phyloP scores from a whole-genome alignment of 2,113 vertebrate species.

The Mungos mungo region DNA sequence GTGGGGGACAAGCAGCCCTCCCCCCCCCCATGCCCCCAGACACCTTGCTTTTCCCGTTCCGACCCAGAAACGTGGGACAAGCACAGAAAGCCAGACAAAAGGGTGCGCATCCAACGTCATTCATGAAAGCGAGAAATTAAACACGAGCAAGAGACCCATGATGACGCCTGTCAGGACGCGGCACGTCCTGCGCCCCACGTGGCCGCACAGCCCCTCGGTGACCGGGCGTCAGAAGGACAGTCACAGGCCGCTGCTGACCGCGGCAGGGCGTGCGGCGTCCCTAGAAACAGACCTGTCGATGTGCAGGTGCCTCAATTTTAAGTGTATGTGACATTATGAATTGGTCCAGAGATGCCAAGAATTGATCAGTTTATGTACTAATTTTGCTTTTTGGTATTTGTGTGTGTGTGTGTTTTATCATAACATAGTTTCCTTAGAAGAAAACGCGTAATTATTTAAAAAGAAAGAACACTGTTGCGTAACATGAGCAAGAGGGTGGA shows the following conservation, averaged over 20 bases:
- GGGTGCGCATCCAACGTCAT: fast-evolving
- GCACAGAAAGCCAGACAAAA: no score
- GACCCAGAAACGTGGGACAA: background rate
- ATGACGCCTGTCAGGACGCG: fast-evolving
- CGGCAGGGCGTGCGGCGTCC: fast-evolving
- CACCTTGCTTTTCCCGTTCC: fast-evolving
- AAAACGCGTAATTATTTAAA: background rate
- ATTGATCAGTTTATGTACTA: background rate
- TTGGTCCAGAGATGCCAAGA: fast-evolving
- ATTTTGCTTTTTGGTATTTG: background rate
- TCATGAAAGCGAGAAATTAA: background rate
- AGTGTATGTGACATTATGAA: fast-evolving
- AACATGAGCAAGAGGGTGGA: fast-evolving
- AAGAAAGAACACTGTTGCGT: background rate
- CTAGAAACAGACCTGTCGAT: no score
- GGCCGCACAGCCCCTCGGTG: fast-evolving
- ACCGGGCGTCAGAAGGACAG: background rate
- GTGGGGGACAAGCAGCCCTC: fast-evolving
- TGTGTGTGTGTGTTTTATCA: background rate
- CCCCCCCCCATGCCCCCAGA: background rate
- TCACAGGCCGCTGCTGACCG: fast-evolving
- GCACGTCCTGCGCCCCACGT: fast-evolving
- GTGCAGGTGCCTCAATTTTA: background rate
- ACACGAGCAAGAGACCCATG: background rate
- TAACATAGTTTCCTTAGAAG: background rate